Evolutionary conservation across 2,797 vertebrate genomes (phyloP), one percentile per base, ranked within the genome.

Genomic region (Nannoperca obscura): DNA sequence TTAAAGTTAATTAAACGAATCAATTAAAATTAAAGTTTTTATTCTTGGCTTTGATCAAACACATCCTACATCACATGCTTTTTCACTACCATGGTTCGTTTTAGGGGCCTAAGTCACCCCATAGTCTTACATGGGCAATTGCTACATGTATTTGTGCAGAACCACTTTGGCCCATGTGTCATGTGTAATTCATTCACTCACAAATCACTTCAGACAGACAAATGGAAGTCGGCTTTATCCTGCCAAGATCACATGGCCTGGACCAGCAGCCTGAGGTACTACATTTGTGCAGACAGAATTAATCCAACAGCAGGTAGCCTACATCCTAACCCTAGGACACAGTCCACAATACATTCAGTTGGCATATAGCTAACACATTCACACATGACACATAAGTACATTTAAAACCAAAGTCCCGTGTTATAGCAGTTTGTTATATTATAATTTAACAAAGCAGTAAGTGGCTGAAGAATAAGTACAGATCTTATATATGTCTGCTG

Each of bases 251-350:
- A 86, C 70, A 40, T 79, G 79, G 53, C 49, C 59, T 76, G 44
- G 30, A 76, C 63, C 76, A 78, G 36, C 76, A 74, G 75, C 47
- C 78, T 80, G 68, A 50, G 24, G 49, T 15, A 36, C 74, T 81
- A 49, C 49, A 71, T 75, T 32, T 71, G 77, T 80, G 27, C 81
- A 83, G 73, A 87, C 86, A 75, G 24, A 60, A 81, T 75, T 91
- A 91, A 90, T 90, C 88, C 84, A 81, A 59, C 59, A 55, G 57
- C 62, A 80, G 64, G 57, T 36, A 73, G 53, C 73, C 75, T 86
- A 81, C 61, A 91, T 89, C 67, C 62, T 40, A 78, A 84, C n/a
- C n/a, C n/a, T n/a, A 15, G 40, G 0, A 17, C n/a, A 42, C 5
- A 17, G 17, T 42, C 24, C 49, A 84, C 12, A 42, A 27, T 14